Evolutionary conservation across 1,140 invertebrate species (phyloP), one percentile per base, ranked within the genome.

Genomic region (Camponotus pennsylvanicus): DNA sequence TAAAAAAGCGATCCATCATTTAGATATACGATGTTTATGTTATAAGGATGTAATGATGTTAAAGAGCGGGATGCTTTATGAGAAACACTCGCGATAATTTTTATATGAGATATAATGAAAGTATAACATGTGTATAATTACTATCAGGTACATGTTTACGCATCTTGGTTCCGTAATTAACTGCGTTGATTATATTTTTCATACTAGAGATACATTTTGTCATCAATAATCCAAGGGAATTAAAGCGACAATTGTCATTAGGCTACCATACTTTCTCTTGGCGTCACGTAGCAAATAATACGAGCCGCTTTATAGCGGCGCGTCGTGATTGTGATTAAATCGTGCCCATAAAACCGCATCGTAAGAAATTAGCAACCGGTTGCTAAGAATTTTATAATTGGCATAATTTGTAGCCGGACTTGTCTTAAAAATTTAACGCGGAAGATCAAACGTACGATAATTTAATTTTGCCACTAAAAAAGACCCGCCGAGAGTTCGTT

Each of bases 361-460:
- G 42, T 57, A 40, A 75, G 40, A 61, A 59, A 40, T 45, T 11
- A 52, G 34, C 67, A 40, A 83, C 79, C 69, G 79, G 69, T 49
- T 73, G 69, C 21, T 55, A 21, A 73, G 67, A 75, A 45, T 61
- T 45, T 73, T 40, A 75, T 83, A 83, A 75, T 75, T 61, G 57
- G 55, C 42, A 45, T 80, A 80, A 80, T 70, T 80, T 80, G 8
- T 64, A 34, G 52, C 13, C 21, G 45, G 78, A 45, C 45, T 82
- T 82, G 18, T 82, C 67, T 49, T 55, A 27, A 52, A 52, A 80
- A 69, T 69, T 69, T 80, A 69, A 69, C 34, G 64, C 64, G 13
- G 37, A 34, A 45, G 3, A 80, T 80, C 42, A 69, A n/a, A 57
- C 40, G 49, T 27, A 70, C 52, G 37, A 15, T 71, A 73, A 75